Conservation (phyloP, 2,888 invertebrate species). For the Tipula confusa region DNA sequence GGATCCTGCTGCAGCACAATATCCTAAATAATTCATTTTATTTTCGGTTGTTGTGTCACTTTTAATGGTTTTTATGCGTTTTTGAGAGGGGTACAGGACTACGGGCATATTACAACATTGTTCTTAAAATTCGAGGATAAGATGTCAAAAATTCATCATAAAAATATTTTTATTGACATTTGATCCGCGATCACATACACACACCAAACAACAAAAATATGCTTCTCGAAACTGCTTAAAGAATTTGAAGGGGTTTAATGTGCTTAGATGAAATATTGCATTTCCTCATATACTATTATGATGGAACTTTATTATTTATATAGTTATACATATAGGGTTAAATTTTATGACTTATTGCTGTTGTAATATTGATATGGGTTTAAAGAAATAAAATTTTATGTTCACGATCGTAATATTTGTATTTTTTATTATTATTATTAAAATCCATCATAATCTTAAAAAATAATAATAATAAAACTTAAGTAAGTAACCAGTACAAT, state of each 20-base stretch:
- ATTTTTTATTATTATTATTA: constrained; percentile 20
- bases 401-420: background rate
- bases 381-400: background rate
- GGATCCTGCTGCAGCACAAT: background rate
- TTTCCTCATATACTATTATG: background rate
- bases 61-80: constrained; percentile 3
- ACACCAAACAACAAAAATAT: background rate
- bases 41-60: background rate
- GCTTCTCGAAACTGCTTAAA: background rate
- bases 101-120: background rate
- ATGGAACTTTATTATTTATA: background rate
- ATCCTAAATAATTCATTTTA: background rate
- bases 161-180: constrained; percentile 16
- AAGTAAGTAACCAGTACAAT: background rate
- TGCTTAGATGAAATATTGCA: background rate
- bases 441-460: background rate
- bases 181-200: background rate
- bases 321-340: background rate
- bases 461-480: background rate
- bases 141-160: constrained; percentile 20
- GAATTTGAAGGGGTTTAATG: background rate
- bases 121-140: background rate
- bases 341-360: background rate
- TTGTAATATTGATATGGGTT: background rate
- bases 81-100: background rate